phyloP scores from a whole-genome alignment of 2,797 vertebrate genomes.

The Anniella stebbinsi region DNA sequence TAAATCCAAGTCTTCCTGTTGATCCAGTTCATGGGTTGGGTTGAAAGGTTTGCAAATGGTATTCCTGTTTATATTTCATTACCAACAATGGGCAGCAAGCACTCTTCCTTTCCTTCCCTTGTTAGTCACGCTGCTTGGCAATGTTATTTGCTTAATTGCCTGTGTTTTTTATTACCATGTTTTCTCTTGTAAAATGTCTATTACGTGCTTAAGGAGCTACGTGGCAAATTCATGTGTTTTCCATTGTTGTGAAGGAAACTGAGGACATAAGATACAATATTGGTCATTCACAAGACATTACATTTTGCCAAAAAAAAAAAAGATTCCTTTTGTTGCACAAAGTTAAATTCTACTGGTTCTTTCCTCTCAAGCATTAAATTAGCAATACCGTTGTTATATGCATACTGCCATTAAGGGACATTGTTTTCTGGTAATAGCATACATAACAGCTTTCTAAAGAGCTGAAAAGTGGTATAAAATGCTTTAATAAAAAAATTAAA shows the following conservation, averaged over 20 bases:
- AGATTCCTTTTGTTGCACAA: not conserved
- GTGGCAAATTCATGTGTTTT: conserved; percentile 43
- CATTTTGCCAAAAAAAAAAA: conserved; percentile 2
- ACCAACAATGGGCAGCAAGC: not conserved
- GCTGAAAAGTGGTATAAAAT: not conserved
- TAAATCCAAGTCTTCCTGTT: conserved; percentile 12
- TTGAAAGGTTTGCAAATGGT: conserved; percentile 24
- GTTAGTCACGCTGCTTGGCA: conserved; percentile 30
- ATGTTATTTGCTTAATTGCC: conserved; percentile 20
- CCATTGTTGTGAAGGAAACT: conserved; percentile 31
- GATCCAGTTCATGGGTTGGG: conserved; percentile 13
- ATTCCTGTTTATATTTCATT: conserved; percentile 25
- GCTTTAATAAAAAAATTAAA: not conserved
- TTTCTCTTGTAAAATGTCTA: conserved; percentile 24
- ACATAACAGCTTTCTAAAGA: not conserved
- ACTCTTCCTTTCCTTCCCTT: not conserved
- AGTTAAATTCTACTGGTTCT: not conserved
- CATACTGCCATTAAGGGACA: not conserved
- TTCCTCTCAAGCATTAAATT: not conserved
- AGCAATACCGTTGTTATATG: not conserved
- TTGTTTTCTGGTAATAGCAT: not conserved
- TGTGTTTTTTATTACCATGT: conserved; percentile 44
- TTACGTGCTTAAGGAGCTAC: conserved; percentile 10
- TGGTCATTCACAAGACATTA: conserved; percentile 16
- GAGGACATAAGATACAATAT: conserved; percentile 13